phyloP scores from a whole-genome alignment of 2,797 vertebrate species.

The Anableps anableps region DNA sequence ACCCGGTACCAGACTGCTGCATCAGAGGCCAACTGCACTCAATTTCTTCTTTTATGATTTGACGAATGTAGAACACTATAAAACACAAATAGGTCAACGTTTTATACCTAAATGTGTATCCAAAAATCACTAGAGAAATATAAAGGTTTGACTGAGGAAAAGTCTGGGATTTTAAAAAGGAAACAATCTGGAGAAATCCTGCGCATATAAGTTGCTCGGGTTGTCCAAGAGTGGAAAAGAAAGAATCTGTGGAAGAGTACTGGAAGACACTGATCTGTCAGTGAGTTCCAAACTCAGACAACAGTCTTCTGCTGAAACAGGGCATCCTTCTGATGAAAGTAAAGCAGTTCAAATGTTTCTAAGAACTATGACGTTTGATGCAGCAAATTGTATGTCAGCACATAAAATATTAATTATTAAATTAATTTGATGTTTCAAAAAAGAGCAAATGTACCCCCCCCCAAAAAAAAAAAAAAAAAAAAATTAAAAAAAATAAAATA shows the following conservation, averaged over 20 bases:
- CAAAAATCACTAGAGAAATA: no score
- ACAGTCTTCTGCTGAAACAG: background rate
- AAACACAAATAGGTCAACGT: no score
- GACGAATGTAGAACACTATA: no score
- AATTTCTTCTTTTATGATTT: no score
- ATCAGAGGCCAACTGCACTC: no score
- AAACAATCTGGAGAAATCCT: background rate
- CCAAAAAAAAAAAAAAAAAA: no score
- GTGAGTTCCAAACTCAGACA: background rate
- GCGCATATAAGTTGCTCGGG: background rate
- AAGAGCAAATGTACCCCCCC: no score
- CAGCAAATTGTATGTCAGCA: background rate
- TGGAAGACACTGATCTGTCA: background rate
- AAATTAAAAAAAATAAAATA: no score
- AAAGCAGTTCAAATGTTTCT: background rate
- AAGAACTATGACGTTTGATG: background rate
- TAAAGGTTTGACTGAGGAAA: no score
- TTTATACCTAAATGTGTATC: no score
- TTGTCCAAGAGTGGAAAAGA: background rate
- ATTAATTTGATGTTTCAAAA: background rate
- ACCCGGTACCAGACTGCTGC: no score
- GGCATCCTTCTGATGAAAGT: no score
- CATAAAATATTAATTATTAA: background rate
- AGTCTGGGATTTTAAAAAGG: background rate
- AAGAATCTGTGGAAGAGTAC: background rate